Evolutionary conservation across 92 coral and sea anemone genomes (phyloP).

Genomic region (Zoanthus solanderi): DNA sequence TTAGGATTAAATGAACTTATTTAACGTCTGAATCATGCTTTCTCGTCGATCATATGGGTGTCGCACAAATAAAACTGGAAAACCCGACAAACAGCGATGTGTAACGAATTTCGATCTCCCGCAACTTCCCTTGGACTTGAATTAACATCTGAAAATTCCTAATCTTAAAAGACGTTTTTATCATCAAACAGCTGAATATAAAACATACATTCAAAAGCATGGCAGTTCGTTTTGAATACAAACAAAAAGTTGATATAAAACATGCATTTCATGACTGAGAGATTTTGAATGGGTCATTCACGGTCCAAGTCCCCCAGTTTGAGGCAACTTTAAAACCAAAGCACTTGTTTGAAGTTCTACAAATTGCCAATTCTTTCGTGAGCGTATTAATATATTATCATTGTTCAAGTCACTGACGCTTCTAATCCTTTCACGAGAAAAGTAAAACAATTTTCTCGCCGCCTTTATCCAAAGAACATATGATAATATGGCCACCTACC

Average conservation of each 20-base stretch:
- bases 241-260: constrained; percentile 18
- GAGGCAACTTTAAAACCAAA: not conserved
- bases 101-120: not conserved
- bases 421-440: not conserved
- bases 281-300: constrained; percentile 6
- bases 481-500: not conserved
- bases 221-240: constrained; percentile 3
- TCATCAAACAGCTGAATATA: not conserved
- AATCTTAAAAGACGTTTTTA: not conserved
- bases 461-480: constrained; percentile 1
- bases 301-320: not conserved
- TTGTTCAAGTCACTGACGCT: not conserved
- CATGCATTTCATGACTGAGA: constrained; percentile 27
- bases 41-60: not conserved
- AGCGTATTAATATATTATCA: not conserved
- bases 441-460: not conserved
- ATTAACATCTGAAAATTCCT: not conserved
- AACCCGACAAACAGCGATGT: not conserved
- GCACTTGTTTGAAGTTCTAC: not conserved
- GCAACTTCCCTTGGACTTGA: not conserved
- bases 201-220: not conserved
- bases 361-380: not conserved
- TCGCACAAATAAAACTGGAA: not conserved
- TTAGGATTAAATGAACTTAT: constrained; percentile 3
- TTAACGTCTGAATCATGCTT: constrained; percentile 10